Base-by-base conservation (phyloP, 2,888 invertebrate genomes). In the Pristionchus entomophagus region DNA sequence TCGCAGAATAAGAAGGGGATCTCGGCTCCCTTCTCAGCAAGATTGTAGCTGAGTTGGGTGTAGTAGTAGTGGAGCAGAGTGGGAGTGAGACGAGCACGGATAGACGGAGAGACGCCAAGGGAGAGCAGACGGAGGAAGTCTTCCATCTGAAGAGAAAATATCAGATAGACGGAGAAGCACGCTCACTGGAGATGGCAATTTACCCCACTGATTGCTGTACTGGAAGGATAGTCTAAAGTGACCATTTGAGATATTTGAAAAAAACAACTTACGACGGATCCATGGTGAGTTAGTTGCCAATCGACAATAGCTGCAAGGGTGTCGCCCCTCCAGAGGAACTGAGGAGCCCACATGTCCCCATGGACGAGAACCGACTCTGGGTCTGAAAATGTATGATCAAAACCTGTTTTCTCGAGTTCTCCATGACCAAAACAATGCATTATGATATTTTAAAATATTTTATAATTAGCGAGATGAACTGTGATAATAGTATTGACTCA, bases 281-380 rank as follows among this genome's bases (percentile, higher is more conserved):
- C 81, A 17, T 38, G n/a, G 19, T 77, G 80, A 17, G 81, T 32
- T 14, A 86, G 29, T 59, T 86, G 86, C 86, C 86, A 86, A 26
- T 86, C 86, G 1, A 86, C 81, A 29, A 86, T 86, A 26, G 73
- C 81, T 19, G 81, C 81, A 12, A 86, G 81, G 19, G 41, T 81
- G 14, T 81, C 86, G 22, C 86, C 86, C 19, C 81, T 49, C 86
- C 86, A 86, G 41, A 86, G 81, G 51, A 86, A 65, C 26, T 86
- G 80, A n/a, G 86, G 80, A 12, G 81, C 38, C 86, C 86, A 86
- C 86, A 86, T 69, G 51, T 86, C 86, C 10, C 86, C 86, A 41
- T 86, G 86, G 19, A 77, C 86, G 22, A 86, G 69, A 1, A 78
- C 78, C 4, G 59, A 26, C 22, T 38, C 32, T 17, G 38, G 53